Evolutionary conservation across 30 jellyfish, hydroid and myxozoan species (phyloP).

Genomic region (Aurelia sp.): DNA sequence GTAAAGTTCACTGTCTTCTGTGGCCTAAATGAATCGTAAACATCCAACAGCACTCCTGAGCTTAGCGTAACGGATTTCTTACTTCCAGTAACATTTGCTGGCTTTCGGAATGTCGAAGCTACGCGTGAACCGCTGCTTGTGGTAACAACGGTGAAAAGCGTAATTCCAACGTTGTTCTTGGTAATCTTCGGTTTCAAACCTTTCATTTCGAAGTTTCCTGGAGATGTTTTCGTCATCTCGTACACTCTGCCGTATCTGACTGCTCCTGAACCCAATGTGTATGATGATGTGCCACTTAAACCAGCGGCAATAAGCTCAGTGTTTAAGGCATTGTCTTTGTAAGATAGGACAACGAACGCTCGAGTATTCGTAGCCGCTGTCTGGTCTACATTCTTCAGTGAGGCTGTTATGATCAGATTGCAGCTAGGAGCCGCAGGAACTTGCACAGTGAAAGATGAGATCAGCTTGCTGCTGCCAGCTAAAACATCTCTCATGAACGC

Average conservation of each 20-base stretch:
- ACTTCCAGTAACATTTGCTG: conserved; percentile 47
- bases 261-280: conserved; percentile 24
- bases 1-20: conserved; percentile 50
- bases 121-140: conserved; percentile 41
- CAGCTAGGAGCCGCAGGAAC: conserved; percentile 60
- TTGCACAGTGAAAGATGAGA: conserved; percentile 29
- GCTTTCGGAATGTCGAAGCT: conserved; percentile 48
- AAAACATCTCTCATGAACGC: conserved; percentile 25
- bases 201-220: conserved; percentile 33
- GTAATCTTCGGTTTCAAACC: conserved; percentile 44
- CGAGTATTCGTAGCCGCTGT: conserved; percentile 54
- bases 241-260: conserved; percentile 45
- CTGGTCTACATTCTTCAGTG: conserved; percentile 29
- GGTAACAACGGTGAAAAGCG: conserved; percentile 35
- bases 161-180: conserved; percentile 48
- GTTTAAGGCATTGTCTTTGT: conserved; percentile 14
- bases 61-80: conserved; percentile 42
- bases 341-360: conserved; percentile 44
- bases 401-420: conserved; percentile 52
- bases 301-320: conserved; percentile 51
- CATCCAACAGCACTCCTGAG: conserved; percentile 34
- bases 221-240: conserved; percentile 29
- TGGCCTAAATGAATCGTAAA: conserved; percentile 61
- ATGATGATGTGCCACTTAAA: conserved; percentile 33
- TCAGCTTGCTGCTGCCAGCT: conserved; percentile 49